Percentiles rank a stretch among this genome's conserved stretches.
phyloP scores from a whole-genome alignment of 1,140 invertebrate genomes.

The Hyles euphorbiae region DNA sequence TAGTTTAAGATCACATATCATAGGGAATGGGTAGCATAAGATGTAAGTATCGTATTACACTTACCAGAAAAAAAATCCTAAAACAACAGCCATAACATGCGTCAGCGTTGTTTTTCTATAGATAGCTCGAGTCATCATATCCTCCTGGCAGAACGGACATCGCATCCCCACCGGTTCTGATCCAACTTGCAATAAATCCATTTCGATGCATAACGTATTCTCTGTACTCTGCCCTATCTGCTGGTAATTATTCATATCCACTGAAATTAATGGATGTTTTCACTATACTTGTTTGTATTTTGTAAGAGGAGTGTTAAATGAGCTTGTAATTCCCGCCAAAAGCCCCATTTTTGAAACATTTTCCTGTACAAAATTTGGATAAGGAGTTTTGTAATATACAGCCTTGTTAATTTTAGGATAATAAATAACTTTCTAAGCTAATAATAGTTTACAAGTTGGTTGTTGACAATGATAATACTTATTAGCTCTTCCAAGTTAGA shows the following conservation, averaged over 20 bases:
- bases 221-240: constrained; percentile 45
- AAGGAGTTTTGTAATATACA: no score
- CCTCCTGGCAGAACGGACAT: constrained; percentile 60
- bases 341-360: no score
- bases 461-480: no score
- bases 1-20: no score
- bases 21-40: not conserved
- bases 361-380: no score
- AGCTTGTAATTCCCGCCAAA: no score
- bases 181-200: constrained; percentile 61
- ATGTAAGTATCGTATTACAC: constrained; percentile 10
- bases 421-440: no score
- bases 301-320: no score
- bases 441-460: no score
- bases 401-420: no score
- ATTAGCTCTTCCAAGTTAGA: no score
- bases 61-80: constrained; percentile 60
- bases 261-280: constrained; percentile 30
- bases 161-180: constrained; percentile 65
- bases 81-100: constrained; percentile 47
- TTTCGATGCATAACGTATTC: constrained; percentile 53
- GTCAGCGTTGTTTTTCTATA: constrained; percentile 50
- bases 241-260: constrained; percentile 53
- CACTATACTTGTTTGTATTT: no score
- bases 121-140: constrained; percentile 58